Conservation (phyloP, 2,113 vertebrate species). For the Calonectris borealis region DNA sequence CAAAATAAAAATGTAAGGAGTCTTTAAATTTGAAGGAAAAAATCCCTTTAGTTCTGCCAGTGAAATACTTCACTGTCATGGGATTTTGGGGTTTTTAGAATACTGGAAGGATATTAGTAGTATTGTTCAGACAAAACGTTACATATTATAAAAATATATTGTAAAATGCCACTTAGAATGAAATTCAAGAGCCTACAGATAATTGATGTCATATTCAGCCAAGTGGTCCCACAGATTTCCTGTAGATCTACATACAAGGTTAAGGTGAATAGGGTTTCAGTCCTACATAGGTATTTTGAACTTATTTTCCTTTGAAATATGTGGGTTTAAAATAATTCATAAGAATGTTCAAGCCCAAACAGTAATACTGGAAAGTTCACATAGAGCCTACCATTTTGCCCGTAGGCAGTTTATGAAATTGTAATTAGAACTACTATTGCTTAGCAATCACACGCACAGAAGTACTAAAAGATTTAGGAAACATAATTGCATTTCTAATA, state of each 20-base stretch:
- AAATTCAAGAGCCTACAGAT: not conserved
- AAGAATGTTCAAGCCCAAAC: not conserved
- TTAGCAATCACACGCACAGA: conserved; percentile 46
- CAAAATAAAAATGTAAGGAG: not conserved
- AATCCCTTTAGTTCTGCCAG: not conserved
- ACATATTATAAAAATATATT: not conserved
- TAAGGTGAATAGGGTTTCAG: not conserved
- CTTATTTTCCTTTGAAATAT: conserved; percentile 4
- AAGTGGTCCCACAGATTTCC: not conserved
- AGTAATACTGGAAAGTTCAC: conserved; percentile 8
- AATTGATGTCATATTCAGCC: not conserved
- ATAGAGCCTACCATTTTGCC: not conserved
- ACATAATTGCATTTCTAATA: conserved; percentile 51
- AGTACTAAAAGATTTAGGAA: conserved; percentile 46
- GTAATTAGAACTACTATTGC: conserved; percentile 24
- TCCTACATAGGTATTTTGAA: not conserved
- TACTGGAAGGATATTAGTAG: not conserved
- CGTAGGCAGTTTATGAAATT: conserved; percentile 24
- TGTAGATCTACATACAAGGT: not conserved
- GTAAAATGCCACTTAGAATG: not conserved
- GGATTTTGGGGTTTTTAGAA: not conserved
- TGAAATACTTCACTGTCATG: not conserved
- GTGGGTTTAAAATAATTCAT: not conserved
- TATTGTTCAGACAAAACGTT: not conserved
- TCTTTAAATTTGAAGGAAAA: not conserved